phyloP scores from a whole-genome alignment of 2,888 invertebrate genomes.

The Phengaris alcon region DNA sequence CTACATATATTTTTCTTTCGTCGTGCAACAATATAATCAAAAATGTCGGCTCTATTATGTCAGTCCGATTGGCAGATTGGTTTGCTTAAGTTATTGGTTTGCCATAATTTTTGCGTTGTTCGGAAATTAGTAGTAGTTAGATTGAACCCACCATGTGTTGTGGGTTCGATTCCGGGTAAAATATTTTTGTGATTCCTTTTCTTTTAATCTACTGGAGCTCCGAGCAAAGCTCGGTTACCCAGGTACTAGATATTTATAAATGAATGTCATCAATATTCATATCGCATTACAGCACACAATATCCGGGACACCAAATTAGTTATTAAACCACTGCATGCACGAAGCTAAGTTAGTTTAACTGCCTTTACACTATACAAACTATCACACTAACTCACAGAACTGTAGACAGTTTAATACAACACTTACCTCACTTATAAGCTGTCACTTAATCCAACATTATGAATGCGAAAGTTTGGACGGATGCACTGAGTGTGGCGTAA shows the following conservation, averaged over 20 bases:
- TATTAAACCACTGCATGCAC: slow-evolving; percentile 14
- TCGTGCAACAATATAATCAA: no score
- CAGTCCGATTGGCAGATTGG: no score
- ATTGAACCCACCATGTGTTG: no score
- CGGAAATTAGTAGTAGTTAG: no score
- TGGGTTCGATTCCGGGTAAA: no score
- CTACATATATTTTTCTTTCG: no score
- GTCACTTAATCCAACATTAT: slow-evolving; percentile 6
- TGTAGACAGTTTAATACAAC: slow-evolving; percentile 17
- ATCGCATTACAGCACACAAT: slow-evolving; percentile 2
- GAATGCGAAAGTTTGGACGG: not conserved
- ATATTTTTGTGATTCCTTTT: no score
- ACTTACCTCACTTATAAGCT: slow-evolving; percentile 10
- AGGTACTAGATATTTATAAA: not conserved
- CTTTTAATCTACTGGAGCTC: no score
- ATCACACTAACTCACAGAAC: slow-evolving; percentile 10
- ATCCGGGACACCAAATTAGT: slow-evolving; percentile 9
- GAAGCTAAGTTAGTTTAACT: slow-evolving; percentile 5
- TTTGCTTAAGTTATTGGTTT: no score
- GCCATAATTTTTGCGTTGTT: no score
- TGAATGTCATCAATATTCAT: not conserved
- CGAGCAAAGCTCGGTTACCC: no score
- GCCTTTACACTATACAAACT: slow-evolving; percentile 12
- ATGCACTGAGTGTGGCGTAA: not conserved
- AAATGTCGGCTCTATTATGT: no score